These are phyloP conservation scores for Chelidonichthys spinosus DNA, from an alignment of 2,797 vertebrate species.

Conservation along the genomic window DNA sequence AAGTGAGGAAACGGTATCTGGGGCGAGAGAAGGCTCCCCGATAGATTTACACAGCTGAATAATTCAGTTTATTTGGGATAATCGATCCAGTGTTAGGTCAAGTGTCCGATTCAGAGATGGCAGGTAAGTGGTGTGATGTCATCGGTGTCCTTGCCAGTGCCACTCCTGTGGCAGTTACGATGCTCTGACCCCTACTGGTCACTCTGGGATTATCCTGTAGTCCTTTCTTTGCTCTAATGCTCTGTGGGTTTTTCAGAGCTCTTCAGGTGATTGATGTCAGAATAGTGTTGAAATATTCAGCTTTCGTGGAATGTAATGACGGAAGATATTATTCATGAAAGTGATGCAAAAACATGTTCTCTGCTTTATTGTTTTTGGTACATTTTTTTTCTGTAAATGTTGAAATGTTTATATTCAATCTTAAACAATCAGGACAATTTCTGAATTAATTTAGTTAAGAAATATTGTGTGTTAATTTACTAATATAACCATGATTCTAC, in stretches of 20 bases:
- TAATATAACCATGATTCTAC: background rate
- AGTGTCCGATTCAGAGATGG: constrained; percentile 65
- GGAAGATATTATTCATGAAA: background rate
- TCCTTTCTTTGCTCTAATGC: background rate
- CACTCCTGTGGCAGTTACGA: constrained; percentile 21
- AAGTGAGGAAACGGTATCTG: constrained; percentile 54
- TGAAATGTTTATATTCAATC: background rate
- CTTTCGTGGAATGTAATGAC: background rate
- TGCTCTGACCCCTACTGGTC: constrained; percentile 74
- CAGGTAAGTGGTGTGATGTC: constrained; percentile 66
- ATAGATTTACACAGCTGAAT: constrained; percentile 75
- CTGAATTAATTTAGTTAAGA: background rate
- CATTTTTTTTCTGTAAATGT: background rate
- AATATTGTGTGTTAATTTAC: background rate
- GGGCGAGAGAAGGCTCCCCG: constrained; percentile 29
- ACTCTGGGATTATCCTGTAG: constrained; percentile 12
- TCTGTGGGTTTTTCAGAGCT: background rate
- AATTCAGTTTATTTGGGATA: constrained; percentile 75
- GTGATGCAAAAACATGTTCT: background rate
- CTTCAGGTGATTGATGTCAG: background rate
- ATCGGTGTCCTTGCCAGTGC: constrained; percentile 32
- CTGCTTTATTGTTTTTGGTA: background rate
- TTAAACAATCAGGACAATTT: background rate
- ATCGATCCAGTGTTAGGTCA: constrained; percentile 72
- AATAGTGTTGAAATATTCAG: background rate